Evolutionary conservation across 2,113 vertebrate genomes (phyloP).

Genomic region (Vidua chalybeata): DNA sequence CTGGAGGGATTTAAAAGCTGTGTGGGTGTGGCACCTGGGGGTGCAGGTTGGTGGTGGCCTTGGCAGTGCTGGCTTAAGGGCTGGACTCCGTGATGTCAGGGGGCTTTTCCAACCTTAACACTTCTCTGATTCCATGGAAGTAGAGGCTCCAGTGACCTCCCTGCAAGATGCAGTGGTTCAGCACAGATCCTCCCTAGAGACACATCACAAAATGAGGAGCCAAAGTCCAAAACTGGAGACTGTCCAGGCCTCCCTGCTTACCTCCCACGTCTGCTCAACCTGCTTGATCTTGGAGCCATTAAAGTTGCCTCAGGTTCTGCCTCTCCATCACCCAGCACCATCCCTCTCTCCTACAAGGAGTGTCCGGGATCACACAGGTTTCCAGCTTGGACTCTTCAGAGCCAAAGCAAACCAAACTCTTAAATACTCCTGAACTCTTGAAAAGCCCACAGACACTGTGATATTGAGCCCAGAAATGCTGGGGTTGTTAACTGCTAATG

Average conservation of each 20-base stretch:
- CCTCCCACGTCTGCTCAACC: not conserved
- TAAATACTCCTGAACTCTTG: not conserved
- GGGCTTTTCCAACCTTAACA: not conserved
- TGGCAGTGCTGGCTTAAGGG: not conserved
- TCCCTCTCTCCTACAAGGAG: not conserved
- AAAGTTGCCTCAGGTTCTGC: not conserved
- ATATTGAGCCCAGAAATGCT: not conserved
- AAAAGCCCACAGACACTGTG: not conserved
- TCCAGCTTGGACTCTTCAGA: not conserved
- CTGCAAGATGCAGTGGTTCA: not conserved
- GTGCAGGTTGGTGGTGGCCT: not conserved
- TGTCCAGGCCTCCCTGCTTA: not conserved
- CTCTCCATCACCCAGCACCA: not conserved
- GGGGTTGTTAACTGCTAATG: not conserved
- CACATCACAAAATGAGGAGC: rapidly evolving
- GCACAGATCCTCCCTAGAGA: not conserved
- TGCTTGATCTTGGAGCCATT: not conserved
- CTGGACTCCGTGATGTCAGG: not conserved
- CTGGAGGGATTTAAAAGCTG: not conserved
- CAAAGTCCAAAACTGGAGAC: not conserved
- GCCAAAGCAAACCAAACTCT: not conserved
- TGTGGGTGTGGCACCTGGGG: not conserved
- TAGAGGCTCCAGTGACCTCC: not conserved
- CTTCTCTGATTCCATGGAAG: not conserved
- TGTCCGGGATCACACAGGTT: not conserved